These are phyloP conservation scores for Thereva unica DNA, from an alignment of 2,888 invertebrate species.

Conservation along the genomic window DNA sequence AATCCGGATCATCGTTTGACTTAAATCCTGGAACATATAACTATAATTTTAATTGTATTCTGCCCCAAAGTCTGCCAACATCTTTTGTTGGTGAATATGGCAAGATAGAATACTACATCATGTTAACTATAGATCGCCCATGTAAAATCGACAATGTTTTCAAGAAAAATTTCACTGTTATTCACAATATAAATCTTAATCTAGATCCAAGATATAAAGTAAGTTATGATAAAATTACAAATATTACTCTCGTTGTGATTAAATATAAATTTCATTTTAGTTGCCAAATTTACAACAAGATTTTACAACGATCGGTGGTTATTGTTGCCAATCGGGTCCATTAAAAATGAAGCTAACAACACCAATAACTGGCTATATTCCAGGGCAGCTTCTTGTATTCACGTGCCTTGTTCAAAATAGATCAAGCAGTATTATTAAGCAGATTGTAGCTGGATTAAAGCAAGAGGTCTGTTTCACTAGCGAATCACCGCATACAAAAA, in stretches of 20 bases:
- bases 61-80: conserved; percentile 67
- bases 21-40: conserved; percentile 44
- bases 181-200: conserved; percentile 51
- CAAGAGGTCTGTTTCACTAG: conserved; percentile 9
- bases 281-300: not conserved
- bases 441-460: not conserved
- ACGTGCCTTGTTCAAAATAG: conserved; percentile 63
- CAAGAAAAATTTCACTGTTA: conserved; percentile 66
- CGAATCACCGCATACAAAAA: no score
- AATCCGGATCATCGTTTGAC: no score
- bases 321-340: conserved; percentile 12
- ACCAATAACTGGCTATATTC: conserved; percentile 63
- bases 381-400: conserved; percentile 65
- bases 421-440: conserved; percentile 53
- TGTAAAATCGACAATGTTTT: conserved; percentile 48
- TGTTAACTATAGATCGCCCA: conserved; percentile 78
- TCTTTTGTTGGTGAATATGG: conserved; percentile 78
- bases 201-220: no score
- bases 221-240: no score
- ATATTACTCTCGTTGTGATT: no score
- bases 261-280: not conserved
- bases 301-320: not conserved
- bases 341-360: not conserved
- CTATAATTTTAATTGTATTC: conserved; percentile 77
- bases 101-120: conserved; percentile 76